phyloP scores from a whole-genome alignment of 2,113 vertebrate species.

The Fregetta grallaria region DNA sequence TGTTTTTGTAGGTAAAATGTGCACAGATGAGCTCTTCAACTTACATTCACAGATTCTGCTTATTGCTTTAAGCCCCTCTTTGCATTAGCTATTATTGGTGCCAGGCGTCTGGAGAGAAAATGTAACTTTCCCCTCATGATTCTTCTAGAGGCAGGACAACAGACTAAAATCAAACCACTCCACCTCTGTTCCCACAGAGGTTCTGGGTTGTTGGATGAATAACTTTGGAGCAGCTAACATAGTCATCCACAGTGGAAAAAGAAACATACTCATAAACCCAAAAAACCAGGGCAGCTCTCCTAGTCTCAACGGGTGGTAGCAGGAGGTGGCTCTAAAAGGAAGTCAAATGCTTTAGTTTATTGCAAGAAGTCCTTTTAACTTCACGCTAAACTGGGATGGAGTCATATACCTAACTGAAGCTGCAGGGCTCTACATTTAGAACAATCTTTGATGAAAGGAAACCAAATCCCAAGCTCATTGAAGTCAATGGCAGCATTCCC shows the following conservation, averaged over 20 bases:
- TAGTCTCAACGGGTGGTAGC: constrained; percentile 7
- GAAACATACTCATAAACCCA: constrained; percentile 4
- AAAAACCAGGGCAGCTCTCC: neutral
- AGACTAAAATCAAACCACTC: neutral
- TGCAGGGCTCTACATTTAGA: neutral
- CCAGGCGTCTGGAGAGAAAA: neutral
- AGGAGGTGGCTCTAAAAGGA: constrained; percentile 16
- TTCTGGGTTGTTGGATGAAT: neutral
- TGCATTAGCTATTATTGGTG: neutral
- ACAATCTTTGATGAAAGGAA: neutral
- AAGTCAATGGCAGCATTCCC: constrained; percentile 19
- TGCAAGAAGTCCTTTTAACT: constrained; percentile 24
- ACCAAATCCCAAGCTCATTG: neutral
- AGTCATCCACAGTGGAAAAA: constrained; percentile 35
- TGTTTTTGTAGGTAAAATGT: neutral
- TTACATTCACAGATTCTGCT: neutral
- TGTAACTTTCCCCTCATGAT: neutral
- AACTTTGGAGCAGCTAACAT: neutral
- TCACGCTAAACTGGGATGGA: neutral
- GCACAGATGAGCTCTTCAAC: neutral
- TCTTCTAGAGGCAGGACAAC: neutral
- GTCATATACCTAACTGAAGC: neutral
- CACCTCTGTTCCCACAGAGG: neutral
- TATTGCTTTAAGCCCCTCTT: neutral
- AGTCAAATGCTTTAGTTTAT: constrained; percentile 7